Evolutionary conservation across 2,888 invertebrate species (phyloP).

Genomic region (Sepioteuthis lessoniana): DNA sequence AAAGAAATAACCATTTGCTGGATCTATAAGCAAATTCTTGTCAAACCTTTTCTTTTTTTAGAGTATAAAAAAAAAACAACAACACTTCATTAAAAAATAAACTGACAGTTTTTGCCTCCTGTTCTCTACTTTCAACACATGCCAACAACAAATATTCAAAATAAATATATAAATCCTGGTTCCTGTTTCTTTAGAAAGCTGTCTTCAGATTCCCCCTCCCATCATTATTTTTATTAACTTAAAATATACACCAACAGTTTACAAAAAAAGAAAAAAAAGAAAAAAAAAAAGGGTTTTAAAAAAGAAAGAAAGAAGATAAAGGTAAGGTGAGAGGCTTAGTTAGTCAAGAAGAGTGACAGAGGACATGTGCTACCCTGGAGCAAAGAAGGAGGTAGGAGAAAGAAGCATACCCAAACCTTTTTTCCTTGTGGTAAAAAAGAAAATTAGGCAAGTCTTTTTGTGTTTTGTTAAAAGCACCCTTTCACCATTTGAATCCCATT

Average conservation of each 20-base stretch:
- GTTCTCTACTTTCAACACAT: constrained; percentile 47
- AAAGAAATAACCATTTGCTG: background rate
- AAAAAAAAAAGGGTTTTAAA: too few species aligned
- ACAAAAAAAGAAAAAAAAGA: background rate
- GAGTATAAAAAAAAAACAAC: background rate
- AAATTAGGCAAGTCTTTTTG: too few species aligned
- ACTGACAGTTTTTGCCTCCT: background rate
- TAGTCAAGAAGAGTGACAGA: background rate
- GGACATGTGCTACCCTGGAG: background rate
- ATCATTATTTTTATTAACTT: background rate
- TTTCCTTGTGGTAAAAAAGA: too few species aligned
- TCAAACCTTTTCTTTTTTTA: background rate
- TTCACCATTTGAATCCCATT: background rate
- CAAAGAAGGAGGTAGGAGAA: background rate
- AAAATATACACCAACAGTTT: background rate
- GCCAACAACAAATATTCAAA: constrained; percentile 39
- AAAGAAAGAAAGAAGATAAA: background rate
- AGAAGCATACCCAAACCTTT: background rate
- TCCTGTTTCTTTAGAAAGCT: background rate
- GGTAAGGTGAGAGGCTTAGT: background rate
- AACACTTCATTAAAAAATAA: background rate
- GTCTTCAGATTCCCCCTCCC: background rate
- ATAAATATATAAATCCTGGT: background rate
- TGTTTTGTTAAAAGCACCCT: background rate
- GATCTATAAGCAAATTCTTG: background rate